Conservation (phyloP, 2,888 invertebrate species). For the Pyrgus malvae region DNA sequence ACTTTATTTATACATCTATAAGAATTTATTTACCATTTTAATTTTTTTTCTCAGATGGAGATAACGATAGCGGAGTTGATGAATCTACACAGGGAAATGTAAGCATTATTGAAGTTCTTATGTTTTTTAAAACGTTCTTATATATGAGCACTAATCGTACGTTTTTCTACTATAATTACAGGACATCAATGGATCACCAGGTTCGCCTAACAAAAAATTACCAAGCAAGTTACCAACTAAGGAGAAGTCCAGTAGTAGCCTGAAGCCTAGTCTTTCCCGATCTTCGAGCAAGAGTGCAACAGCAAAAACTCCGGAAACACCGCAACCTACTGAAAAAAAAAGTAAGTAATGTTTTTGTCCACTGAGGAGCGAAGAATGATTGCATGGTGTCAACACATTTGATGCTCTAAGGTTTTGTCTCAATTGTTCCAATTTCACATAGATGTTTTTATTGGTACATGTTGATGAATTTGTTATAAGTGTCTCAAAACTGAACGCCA, state of each 20-base stretch:
- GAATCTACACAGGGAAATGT: slow-evolving; percentile 91
- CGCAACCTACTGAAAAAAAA: slow-evolving; percentile 84
- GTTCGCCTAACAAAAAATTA: slow-evolving; percentile 88
- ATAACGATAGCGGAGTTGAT: slow-evolving; percentile 91
- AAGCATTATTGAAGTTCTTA: no score
- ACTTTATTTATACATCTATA: no score
- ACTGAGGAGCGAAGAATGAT: no score
- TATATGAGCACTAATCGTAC: not conserved
- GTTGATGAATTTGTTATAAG: no score
- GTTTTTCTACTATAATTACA: slow-evolving; percentile 37
- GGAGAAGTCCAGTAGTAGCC: slow-evolving; percentile 71
- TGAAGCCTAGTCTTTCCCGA: slow-evolving; percentile 78
- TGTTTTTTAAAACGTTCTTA: no score
- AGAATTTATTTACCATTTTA: no score
- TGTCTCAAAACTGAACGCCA: no score
- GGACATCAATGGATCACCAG: slow-evolving; percentile 86
- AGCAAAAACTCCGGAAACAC: slow-evolving; percentile 87
- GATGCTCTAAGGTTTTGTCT: no score
- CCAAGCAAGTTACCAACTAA: slow-evolving; percentile 80
- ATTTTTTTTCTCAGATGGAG: slow-evolving; percentile 85
- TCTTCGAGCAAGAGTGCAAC: slow-evolving; percentile 83
- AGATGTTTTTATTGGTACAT: no score
- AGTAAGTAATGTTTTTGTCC: slow-evolving; percentile 72
- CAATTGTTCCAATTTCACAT: no score
- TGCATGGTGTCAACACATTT: no score